Evolutionary conservation across 1,140 invertebrate species (phyloP), one percentile per base, ranked within the genome.

Genomic region (Galendromus occidentalis): DNA sequence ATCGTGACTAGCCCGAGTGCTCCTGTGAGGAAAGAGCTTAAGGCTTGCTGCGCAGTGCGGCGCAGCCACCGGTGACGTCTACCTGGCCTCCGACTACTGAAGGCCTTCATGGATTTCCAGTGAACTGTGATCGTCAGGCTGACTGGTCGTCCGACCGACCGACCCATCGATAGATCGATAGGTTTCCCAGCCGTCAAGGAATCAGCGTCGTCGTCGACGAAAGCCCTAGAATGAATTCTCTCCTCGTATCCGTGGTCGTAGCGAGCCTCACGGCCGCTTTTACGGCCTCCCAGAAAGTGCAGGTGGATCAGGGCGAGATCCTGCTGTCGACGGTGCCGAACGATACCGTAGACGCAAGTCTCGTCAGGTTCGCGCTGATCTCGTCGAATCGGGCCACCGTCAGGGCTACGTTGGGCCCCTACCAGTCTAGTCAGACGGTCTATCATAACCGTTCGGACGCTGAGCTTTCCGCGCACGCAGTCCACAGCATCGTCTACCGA

Each of bases 351-450:
- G 51, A 59, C 33, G 25, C 20, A 12, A 29, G 25, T 17, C 51
- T 29, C 25, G 51, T 59, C 4, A 25, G 51, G 25, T 59, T 59
- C 22, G 51, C 51, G 51, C 51, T 59, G 17, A 59, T 59, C 51
- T 59, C 51, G 22, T 59, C 51, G 51, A 59, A 59, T 59, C 51
- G 51, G 12, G 51, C 51, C 51, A 88, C 87, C 0, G 85, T 93
- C 4, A 78, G 87, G 17, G 88, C 88, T 7, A 88, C 85, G 6
- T 92, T 91, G 71, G 90, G 90, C 2, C 89, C 89, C 1, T 92
- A 92, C 76, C 88, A 86, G 68, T 91, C 88, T 30, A 91, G 91
- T 71, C 88, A 92, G 75, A 91, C 87, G 1, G 87, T 92, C 17
- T 65, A 68, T 66, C 63, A 67, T 25, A 66, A 71, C 55, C 76